These are phyloP conservation scores for Falco novaeseelandiae DNA, from an alignment of 2,797 vertebrate genomes.

Conservation along the genomic window DNA sequence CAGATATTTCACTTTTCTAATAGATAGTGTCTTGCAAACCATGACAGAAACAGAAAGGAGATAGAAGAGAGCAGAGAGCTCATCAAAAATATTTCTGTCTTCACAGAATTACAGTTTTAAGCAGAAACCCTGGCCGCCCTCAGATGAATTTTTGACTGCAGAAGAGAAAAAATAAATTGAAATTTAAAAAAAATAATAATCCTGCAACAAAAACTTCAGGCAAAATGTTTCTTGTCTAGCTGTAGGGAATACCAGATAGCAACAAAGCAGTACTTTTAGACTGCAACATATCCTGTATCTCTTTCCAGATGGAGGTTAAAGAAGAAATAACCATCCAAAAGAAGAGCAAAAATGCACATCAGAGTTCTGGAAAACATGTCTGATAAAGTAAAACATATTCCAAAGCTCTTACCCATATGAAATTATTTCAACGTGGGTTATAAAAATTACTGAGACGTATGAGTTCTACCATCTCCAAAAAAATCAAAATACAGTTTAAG, in stretches of 20 bases:
- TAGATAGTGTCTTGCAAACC: not conserved
- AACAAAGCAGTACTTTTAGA: not conserved
- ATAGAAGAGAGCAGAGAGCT: not conserved
- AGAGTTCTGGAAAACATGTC: not conserved
- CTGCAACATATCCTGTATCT: not conserved
- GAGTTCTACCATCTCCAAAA: not conserved
- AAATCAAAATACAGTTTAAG: not conserved
- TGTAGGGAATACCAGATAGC: not conserved
- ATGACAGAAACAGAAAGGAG: not conserved
- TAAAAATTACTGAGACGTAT: not conserved
- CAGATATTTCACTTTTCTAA: not conserved
- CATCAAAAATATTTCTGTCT: not conserved
- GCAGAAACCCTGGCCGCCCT: not conserved
- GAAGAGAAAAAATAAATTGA: not conserved
- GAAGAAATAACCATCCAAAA: not conserved
- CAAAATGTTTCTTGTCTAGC: not conserved
- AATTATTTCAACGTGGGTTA: not conserved
- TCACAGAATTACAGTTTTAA: not conserved
- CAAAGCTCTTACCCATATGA: not conserved
- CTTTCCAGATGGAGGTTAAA: not conserved
- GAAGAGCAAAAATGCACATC: not conserved
- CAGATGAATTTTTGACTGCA: not conserved
- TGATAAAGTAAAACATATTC: not conserved
- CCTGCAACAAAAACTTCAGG: not conserved
- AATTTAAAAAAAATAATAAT: not conserved